Percentiles rank a stretch among this genome's conserved stretches.
These are phyloP conservation scores for Phrynosoma blainvillii DNA, from an alignment of 2,113 vertebrate genomes.

Conservation along the genomic window DNA sequence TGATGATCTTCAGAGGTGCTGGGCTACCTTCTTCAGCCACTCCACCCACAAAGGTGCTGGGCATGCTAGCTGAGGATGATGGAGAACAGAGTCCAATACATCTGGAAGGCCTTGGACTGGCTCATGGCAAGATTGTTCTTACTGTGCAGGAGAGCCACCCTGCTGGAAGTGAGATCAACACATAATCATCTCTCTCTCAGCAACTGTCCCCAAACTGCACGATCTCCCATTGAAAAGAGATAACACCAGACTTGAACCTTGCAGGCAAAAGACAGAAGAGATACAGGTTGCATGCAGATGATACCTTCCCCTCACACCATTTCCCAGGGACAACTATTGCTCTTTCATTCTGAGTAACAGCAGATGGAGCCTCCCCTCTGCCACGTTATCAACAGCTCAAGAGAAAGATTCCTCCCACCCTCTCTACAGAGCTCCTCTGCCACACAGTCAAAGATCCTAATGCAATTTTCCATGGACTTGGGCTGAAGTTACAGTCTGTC, in stretches of 20 bases:
- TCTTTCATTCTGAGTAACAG: slow-evolving; percentile 4
- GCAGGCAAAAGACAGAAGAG: background rate
- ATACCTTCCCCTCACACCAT: background rate
- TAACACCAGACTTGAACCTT: background rate
- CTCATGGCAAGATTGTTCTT: background rate
- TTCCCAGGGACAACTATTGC: background rate
- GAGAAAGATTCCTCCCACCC: background rate
- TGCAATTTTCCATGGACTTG: background rate
- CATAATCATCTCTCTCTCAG: background rate
- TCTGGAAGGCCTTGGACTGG: background rate
- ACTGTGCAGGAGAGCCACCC: background rate
- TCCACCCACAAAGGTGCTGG: too few relatives aligned
- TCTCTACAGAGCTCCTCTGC: background rate
- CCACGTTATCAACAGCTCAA: slow-evolving; percentile 70
- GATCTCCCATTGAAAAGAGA: background rate
- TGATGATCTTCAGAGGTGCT: background rate
- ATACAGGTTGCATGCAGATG: background rate
- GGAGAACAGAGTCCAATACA: too few relatives aligned
- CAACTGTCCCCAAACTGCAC: background rate
- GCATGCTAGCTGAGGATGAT: background rate
- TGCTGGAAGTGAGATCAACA: background rate
- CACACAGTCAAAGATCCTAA: background rate
- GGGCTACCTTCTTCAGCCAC: background rate
- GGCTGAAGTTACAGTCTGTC: background rate
- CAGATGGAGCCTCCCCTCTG: slow-evolving; percentile 44